Conservation (phyloP, 2,888 invertebrate genomes). For the Ceraclea dissimilis region DNA sequence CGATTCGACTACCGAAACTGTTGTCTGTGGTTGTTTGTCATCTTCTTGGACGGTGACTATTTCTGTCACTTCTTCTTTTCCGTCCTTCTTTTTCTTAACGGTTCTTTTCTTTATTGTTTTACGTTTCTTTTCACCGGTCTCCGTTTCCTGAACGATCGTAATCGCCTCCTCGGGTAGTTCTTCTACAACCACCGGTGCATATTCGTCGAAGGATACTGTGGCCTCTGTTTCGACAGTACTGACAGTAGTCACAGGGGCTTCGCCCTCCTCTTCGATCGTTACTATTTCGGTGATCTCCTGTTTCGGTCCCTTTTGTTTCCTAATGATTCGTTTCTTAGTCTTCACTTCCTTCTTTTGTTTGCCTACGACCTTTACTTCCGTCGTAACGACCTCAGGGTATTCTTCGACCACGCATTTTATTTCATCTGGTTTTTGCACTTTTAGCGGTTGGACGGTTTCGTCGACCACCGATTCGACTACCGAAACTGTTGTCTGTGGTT, state of each 20-base stretch:
- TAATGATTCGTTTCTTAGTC: constrained; percentile 38
- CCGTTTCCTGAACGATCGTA: constrained; percentile 38
- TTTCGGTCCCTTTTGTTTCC: constrained; percentile 32
- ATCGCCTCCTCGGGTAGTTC: constrained; percentile 36
- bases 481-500: not conserved
- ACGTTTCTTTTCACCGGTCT: constrained; percentile 37
- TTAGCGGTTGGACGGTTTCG: constrained; percentile 26
- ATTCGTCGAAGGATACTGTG: no score
- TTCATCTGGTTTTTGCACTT: constrained; percentile 25
- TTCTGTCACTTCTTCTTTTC: constrained; percentile 32
- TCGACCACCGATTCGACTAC: constrained; percentile 32
- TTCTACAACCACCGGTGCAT: constrained; percentile 28
- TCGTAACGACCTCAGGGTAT: constrained; percentile 10
- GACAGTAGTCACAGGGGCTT: constrained; percentile 28
- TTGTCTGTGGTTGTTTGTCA: constrained; percentile 24
- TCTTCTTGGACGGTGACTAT: constrained; percentile 31
- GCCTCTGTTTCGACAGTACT: constrained; percentile 20
- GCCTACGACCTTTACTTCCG: constrained; percentile 25
- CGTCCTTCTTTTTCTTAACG: constrained; percentile 25
- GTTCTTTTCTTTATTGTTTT: constrained; percentile 29
- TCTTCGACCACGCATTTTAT: constrained; percentile 10
- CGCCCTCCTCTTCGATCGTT: constrained; percentile 34
- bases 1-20: constrained; percentile 27
- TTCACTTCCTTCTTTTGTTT: constrained; percentile 30
- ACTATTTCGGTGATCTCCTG: constrained; percentile 43